phyloP scores from a whole-genome alignment of 1,140 invertebrate genomes.

The Lordiphosa clarofinis region DNA sequence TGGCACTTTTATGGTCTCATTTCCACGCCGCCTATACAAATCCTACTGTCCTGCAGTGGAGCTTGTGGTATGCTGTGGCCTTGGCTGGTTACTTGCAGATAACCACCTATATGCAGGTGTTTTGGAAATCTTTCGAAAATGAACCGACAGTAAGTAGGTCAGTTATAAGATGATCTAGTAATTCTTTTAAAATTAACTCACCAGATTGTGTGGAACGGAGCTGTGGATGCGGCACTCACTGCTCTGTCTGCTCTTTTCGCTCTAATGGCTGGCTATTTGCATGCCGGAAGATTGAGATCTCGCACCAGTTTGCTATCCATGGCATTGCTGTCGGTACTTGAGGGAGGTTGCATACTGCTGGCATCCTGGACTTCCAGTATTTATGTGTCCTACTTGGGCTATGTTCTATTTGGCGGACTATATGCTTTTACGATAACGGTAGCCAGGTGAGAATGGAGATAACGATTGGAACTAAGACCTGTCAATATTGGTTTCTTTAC shows the following conservation, averaged over 20 bases:
- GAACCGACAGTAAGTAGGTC: conserved; percentile 42
- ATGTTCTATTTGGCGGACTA: conserved; percentile 88
- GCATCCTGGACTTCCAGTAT: conserved; percentile 82
- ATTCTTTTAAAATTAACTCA: too few species aligned
- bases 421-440: conserved; percentile 92
- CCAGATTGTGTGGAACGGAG: conserved; percentile 81
- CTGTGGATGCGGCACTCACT: conserved; percentile 88
- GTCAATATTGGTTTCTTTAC: conserved; percentile 4
- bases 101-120: conserved; percentile 88
- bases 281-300: conserved; percentile 48
- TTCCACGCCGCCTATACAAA: conserved; percentile 87
- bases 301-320: conserved; percentile 49
- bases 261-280: conserved; percentile 80
- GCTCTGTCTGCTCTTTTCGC: conserved; percentile 84
- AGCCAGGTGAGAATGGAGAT: conserved; percentile 83
- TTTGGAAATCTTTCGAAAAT: conserved; percentile 84
- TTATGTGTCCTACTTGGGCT: conserved; percentile 87
- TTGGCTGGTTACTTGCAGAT: conserved; percentile 91
- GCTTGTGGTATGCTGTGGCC: conserved; percentile 89
- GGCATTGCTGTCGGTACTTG: conserved; percentile 81
- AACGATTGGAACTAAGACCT: too few species aligned
- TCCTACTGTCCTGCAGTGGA: conserved; percentile 90
- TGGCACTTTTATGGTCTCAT: conserved; percentile 83
- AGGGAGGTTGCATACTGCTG: conserved; percentile 84
- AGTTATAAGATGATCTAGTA: too few species aligned